These are phyloP conservation scores for Apistogramma diplotaenia DNA, from an alignment of 2,113 vertebrate species.

Conservation along the genomic window DNA sequence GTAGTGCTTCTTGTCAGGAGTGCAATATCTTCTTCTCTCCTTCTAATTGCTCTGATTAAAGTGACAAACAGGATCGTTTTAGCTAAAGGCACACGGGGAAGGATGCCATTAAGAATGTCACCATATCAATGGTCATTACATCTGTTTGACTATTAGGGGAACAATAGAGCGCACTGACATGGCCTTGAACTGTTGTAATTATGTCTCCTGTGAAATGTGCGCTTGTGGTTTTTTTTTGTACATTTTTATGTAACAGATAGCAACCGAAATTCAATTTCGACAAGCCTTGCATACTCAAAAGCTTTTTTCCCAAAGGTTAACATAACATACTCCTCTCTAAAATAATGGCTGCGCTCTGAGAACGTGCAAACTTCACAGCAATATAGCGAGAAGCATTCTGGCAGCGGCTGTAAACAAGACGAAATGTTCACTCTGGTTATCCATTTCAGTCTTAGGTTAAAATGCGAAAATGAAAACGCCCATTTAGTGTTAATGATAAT, in stretches of 20 bases:
- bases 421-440: neutral
- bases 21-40: conserved; percentile 36
- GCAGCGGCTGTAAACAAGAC: neutral
- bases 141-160: conserved; percentile 63
- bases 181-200: conserved; percentile 47
- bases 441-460: neutral
- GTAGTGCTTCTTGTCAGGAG: conserved; percentile 16
- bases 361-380: neutral
- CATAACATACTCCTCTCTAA: neutral
- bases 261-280: neutral
- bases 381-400: neutral
- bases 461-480: neutral
- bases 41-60: conserved; percentile 67
- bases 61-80: conserved; percentile 70
- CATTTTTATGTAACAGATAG: neutral
- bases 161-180: conserved; percentile 46
- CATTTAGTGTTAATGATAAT: neutral
- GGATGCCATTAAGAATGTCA: conserved; percentile 55
- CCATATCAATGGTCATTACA: conserved; percentile 67
- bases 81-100: conserved; percentile 38
- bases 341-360: neutral
- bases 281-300: neutral
- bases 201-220: neutral
- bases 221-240: neutral
- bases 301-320: neutral